Evolutionary conservation across 2,113 vertebrate species (phyloP), one percentile per base, ranked within the genome.

Genomic region (Mionectes macconnelli): DNA sequence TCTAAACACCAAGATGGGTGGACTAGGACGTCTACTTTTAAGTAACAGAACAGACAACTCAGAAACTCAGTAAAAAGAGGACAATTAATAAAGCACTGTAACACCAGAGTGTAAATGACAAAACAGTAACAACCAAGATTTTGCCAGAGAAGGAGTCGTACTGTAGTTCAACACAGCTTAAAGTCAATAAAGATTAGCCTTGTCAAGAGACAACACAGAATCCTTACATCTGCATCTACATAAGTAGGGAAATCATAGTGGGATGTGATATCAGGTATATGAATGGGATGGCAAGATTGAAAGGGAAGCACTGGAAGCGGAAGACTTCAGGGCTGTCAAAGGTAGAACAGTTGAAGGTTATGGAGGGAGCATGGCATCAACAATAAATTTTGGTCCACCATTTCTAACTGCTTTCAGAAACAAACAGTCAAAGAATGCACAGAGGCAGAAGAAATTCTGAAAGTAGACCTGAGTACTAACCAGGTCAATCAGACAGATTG

Each of bases 201-300:
- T 77, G 25, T 55, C 33, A 72, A 31, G 27, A 72, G 27, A 14
- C 45, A 70, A 27, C 22, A 64, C 17, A 52, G 49, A 64, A 76
- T 70, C 13, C 39, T 90, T 49, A 20, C 14, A 49, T n/a, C 21
- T 7, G 6, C 37, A 22, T 20, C 31, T 55, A 33, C 35, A 5
- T 23, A n/a, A 60, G 14, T 12, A 44, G 23, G 23, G 18, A 49
- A 66, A 66, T 39, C 35, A n/a, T 8, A 55, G 28, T 20, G 57
- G 52, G 25, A n/a, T 2, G 0, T 62, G 33, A 27, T 30, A 69
- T 13, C 1, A 1, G 13, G 10, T 60, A 20, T 12, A 21, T 7
- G 9, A 35, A 9, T 25, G 4, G 33, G 50, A 53, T 0, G 0
- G 23, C 2, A 5, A 50, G n/a, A 33, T 19, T 45, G 30, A 68